A percentile compares a stretch with the other conserved stretches of the same genome.
These are phyloP conservation scores for Philaethria dido DNA, from an alignment of 2,888 invertebrate genomes.

Conservation along the genomic window DNA sequence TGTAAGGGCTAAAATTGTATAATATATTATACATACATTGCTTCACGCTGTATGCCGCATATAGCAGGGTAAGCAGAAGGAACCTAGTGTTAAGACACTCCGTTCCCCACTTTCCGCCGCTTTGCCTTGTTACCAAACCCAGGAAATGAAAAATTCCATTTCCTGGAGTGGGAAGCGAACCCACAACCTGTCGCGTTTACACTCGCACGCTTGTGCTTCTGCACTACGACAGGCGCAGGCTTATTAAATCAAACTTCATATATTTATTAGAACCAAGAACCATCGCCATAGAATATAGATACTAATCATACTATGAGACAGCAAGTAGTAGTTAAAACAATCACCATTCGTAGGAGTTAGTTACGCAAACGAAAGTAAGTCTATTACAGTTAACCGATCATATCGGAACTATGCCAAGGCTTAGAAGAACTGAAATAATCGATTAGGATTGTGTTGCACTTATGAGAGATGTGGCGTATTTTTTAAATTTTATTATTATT, in stretches of 20 bases:
- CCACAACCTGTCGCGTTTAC: no score
- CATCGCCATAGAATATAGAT: neutral
- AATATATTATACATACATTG: no score
- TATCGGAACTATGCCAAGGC: conserved; percentile 41
- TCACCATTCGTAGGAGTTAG: conserved; percentile 17
- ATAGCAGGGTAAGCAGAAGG: no score
- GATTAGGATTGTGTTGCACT: conserved; percentile 27
- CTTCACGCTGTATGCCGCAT: no score
- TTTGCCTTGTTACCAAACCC: no score
- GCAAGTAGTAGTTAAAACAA: conserved; percentile 19
- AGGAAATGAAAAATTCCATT: no score
- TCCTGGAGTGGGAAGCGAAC: no score
- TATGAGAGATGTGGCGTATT: neutral
- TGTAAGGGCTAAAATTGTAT: no score
- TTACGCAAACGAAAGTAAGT: conserved; percentile 39
- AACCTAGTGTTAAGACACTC: no score
- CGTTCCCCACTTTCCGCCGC: no score
- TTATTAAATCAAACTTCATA: neutral
- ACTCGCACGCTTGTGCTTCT: no score
- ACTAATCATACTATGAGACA: neutral
- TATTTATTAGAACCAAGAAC: neutral
- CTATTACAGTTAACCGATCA: conserved; percentile 38
- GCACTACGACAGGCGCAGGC: no score
- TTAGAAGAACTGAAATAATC: conserved; percentile 30
- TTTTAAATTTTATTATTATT: neutral